These are phyloP conservation scores for Chondrilla cf. caribensis DNA, from an alignment of 37 sponge, comb jelly and placozoan genomes.

Conservation along the genomic window DNA sequence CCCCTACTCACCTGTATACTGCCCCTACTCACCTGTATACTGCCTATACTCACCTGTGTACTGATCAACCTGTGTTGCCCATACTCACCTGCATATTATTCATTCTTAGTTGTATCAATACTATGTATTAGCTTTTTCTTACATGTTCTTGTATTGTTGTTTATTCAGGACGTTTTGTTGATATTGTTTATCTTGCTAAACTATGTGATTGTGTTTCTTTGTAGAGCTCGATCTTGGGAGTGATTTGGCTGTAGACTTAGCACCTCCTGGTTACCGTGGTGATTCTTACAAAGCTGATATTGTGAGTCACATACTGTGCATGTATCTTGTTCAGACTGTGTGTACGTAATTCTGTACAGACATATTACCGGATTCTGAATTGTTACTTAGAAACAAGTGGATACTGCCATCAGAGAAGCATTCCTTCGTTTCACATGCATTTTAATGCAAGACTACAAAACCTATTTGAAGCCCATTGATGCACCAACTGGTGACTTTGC, in stretches of 20 bases:
- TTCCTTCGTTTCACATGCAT: slow-evolving; percentile 67
- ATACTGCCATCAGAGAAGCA: slow-evolving; percentile 70
- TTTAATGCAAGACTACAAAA: slow-evolving; percentile 55
- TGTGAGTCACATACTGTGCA: slow-evolving; percentile 3
- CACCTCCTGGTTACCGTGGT: slow-evolving; percentile 65
- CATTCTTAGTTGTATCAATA: too few relatives aligned
- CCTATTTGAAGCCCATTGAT: slow-evolving; percentile 27
- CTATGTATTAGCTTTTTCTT: too few relatives aligned
- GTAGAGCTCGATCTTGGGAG: slow-evolving; percentile 50
- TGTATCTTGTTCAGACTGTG: neutral
- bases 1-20: too few relatives aligned
- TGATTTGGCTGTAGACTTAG: slow-evolving; percentile 79
- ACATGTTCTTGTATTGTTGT: too few relatives aligned
- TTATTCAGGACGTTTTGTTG: too few relatives aligned
- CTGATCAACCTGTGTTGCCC: too few relatives aligned
- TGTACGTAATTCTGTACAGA: neutral
- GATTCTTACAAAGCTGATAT: slow-evolving; percentile 45
- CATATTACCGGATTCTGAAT: neutral
- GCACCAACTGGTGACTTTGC: neutral
- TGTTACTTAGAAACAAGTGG: slow-evolving; percentile 45
- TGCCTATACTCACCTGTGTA: too few relatives aligned
- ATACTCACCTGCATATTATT: too few relatives aligned
- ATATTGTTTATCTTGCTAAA: too few relatives aligned
- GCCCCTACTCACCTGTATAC: too few relatives aligned
- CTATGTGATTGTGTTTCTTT: too few relatives aligned